Evolutionary conservation across 2,797 vertebrate genomes (phyloP).

Genomic region (Gallinago nigripennis): DNA sequence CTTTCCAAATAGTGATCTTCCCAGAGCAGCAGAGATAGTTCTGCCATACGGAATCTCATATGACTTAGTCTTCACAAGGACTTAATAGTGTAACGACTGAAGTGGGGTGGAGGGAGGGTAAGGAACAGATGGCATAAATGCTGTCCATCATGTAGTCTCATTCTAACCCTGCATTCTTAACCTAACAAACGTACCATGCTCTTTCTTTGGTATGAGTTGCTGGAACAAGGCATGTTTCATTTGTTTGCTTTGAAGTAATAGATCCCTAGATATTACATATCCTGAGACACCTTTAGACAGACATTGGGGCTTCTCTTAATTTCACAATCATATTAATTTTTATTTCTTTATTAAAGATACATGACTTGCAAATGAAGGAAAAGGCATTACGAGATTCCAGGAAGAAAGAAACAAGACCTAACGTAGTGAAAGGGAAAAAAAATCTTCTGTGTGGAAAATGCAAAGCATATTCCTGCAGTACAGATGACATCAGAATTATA

Average conservation of each 20-base stretch:
- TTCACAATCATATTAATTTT: not conserved
- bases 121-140: not conserved
- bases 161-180: not conserved
- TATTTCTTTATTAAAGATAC: conserved; percentile 48
- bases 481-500: conserved; percentile 71
- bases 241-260: not conserved
- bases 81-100: not conserved
- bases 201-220: not conserved
- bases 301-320: not conserved
- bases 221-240: not conserved
- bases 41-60: not conserved
- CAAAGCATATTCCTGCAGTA: conserved; percentile 69
- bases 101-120: not conserved
- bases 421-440: conserved; percentile 23
- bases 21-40: not conserved
- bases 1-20: not conserved
- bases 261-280: not conserved
- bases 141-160: not conserved
- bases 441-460: conserved; percentile 74
- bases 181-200: not conserved
- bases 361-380: conserved; percentile 57
- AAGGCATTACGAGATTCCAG: conserved; percentile 63
- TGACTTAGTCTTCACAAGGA: not conserved
- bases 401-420: not conserved
- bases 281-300: not conserved